Evolutionary conservation across 1,140 invertebrate genomes (phyloP), one percentile per base, ranked within the genome.

Genomic region (Caenorhabditis brenneri): DNA sequence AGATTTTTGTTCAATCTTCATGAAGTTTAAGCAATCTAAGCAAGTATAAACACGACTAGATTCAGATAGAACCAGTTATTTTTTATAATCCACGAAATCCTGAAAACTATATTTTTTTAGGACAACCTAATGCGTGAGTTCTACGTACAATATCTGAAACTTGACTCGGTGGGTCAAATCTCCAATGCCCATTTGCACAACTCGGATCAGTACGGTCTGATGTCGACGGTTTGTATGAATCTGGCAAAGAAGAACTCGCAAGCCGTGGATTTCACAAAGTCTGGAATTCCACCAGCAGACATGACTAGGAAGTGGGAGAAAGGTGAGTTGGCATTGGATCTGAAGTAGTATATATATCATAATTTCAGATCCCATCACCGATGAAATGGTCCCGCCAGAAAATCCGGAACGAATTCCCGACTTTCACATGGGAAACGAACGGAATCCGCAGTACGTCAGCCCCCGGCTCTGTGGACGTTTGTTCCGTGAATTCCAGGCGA

Each of bases 241-340:
- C n/a, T 91, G 4, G 90, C 89, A 4, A 78, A 80, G 24, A 88
- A 87, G 31, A 88, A 88, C 58, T 81, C 83, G 0, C 80, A 88
- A 15, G 79, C 88, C 9, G 83, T 86, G 15, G 90, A 91, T 60
- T 91, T 91, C 86, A 86, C 88, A 2, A 91, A 91, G 51, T 88
- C 87, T 22, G 90, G 90, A 27, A 69, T 82, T 24, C 39, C 55
- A 2, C 84, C 83, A 10, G 39, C 27, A 5, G 27, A 49, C 80
- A 19, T 46, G n/a, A 87, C 79, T n/a, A 88, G 10, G 10, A 33
- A 80, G 33, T 83, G 82, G 82, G 24, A 2, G 12, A 29, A 22
- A 39, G 80, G 80, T 81, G 33, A 53, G 15, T 31, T 19, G 22
- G 27, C 0, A 48, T n/a, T n/a, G n/a, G n/a, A n/a, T n/a, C n/a